Base-by-base conservation (phyloP, 2,888 invertebrate genomes). In the Dyspetes luteomarginatus region DNA sequence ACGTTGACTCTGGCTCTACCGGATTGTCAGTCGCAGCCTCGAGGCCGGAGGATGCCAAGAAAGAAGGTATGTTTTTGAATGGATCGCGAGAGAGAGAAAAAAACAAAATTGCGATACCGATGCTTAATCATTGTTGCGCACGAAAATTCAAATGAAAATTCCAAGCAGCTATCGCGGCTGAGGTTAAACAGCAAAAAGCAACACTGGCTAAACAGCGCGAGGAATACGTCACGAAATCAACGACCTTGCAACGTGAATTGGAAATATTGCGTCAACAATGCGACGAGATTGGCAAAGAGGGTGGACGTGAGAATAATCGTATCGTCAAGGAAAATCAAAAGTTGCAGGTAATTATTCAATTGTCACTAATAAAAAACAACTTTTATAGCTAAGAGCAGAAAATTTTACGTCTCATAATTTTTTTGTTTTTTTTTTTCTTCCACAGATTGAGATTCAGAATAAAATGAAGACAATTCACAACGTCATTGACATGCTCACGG, bases 401-500 rank as follows among this genome's bases (percentile, higher is more conserved):
- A n/a, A n/a, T n/a, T n/a, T n/a, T n/a, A n/a, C n/a, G n/a, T n/a
- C n/a, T n/a, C n/a, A n/a, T n/a, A n/a, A n/a, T n/a, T n/a, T n/a
- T n/a, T n/a, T n/a, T n/a, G n/a, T n/a, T n/a, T n/a, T n/a, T n/a
- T n/a, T n/a, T n/a, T n/a, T n/a, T n/a, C n/a, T n/a, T n/a, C n/a
- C n/a, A 78, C 93, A 96, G 96, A 94, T 95, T 91, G 96, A 96
- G 93, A 95, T 96, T 86, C 95, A 95, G 92, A 95, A 95, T 90
- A 96, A 96, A 93, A 93, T 96, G 93, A 96, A 96, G 92, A 96
- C 97, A 0, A 96, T 97, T 90, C 95, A 95, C 92, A 97, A 97
- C 92, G 97, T 97, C 22, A 96, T 97, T 88, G 97, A 97, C 89
- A 97, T 97, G 96, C 93, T 97, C 87, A 96, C 96, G 79, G 96